Evolutionary conservation across 2,113 vertebrate genomes (phyloP), one percentile per base, ranked within the genome.

Genomic region (Romanogobio albipinnatus): DNA sequence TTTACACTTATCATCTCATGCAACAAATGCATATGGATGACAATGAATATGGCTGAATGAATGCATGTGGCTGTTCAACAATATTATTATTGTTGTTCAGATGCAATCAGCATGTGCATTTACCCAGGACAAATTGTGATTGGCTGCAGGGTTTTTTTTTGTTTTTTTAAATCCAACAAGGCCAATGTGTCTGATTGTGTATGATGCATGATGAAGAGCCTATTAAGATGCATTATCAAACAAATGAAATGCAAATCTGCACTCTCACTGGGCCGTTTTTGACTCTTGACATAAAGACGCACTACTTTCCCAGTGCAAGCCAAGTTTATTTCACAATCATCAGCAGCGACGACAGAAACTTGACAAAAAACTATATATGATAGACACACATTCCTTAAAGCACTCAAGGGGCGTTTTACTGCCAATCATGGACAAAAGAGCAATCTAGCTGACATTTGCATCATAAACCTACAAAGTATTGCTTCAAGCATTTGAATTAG

Each of bases 191-290:
- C 62, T 81, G 43, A 53, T 22, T 58, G 24, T 82, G 61, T 70
- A 47, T 43, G 47, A 76, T 61, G 71, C 24, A 73, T 39, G 64
- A 84, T 22, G 26, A 66, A 86, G 53, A 2, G 59, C 47, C 76
- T 58, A 84, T 77, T 84, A 68, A 64, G 29, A 68, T 74, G 19
- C 84, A 74, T 86, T 87, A 84, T 81, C 86, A 84, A 74, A 61
- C 49, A 26, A 76, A 73, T 75, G 83, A 77, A 81, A 81, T 26
- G 68, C 76, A 66, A 84, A 80, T 68, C 13, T 36, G 68, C 76
- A 33, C 56, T 87, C 53, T 29, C 33, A 58, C 71, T 9, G 7
- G 43, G 43, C 76, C 62, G 47, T 71, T 86, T 62, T 84, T 76
- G 53, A 82, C 68, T 71, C 53, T 82, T 71, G 5, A 74, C 59